Evolutionary conservation across 1,140 invertebrate genomes (phyloP), one percentile per base, ranked within the genome.

Genomic region (Agrypnia vestita): DNA sequence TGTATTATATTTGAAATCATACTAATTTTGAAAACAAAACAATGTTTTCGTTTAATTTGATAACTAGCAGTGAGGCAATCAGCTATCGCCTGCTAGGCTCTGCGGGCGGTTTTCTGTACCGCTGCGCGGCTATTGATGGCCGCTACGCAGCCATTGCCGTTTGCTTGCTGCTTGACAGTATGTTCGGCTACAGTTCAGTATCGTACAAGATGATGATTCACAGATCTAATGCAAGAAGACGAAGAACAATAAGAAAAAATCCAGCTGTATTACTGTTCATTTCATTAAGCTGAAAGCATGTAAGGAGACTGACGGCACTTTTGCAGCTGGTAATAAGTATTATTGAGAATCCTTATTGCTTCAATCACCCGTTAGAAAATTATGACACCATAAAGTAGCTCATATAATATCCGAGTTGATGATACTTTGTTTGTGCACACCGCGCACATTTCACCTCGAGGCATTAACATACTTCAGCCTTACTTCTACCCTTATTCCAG

Each of bases 361-460:
- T 15, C 69, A 55, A 73, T 73, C 47, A 73, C 53, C 51, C 17
- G 47, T 21, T 55, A 7, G 19, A 55, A n/a, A 69, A 55, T 73
- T 73, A 73, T 43, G 69, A 55, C 49, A 35, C 35, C 47, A 73
- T 73, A 55, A 73, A 73, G 47, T 25, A 17, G 1, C 19, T 73
- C 69, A 15, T 73, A 73, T 73, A 73, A 73, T 73, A 59, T 73
- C 49, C 12, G 47, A 35, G 25, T 35, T 35, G 25, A 55, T 55
- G 47, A 73, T 55, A 55, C 49, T 73, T 73, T 73, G 69, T 73
- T 73, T 73, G 53, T 25, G 17, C 15, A 53, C 11, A 53, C 25
- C 12, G 19, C 35, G 69, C 49, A 55, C 69, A 73, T 44, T 73
- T 44, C 21, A 8, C 49, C 49, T 73, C 19, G 17, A 47, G 64